Conservation (phyloP, 2,797 vertebrate genomes). For the Telmatherina bonti region DNA sequence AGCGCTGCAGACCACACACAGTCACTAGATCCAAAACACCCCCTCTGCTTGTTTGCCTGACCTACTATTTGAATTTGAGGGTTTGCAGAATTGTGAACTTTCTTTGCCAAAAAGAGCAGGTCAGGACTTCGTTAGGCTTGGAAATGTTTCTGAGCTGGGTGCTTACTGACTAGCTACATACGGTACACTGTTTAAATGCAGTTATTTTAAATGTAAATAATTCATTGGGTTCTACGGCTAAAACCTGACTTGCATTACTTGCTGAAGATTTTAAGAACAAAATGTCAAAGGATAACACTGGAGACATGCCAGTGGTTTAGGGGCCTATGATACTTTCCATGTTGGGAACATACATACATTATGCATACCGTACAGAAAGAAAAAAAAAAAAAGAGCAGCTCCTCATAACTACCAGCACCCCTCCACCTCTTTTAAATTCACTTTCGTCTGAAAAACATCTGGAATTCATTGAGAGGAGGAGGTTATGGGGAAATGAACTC, state of each 20-base stretch:
- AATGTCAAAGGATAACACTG: constrained; percentile 41
- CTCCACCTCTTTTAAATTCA: constrained; percentile 68
- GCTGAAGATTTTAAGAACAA: constrained; percentile 41
- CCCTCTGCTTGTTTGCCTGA: constrained; percentile 66
- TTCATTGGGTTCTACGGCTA: constrained; percentile 13
- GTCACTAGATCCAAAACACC: constrained; percentile 61
- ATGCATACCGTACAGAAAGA: constrained; percentile 51
- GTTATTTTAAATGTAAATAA: constrained; percentile 10
- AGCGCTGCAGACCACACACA: constrained; percentile 82
- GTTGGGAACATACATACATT: constrained; percentile 49
- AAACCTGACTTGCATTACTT: constrained; percentile 30
- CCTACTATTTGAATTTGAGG: constrained; percentile 71
- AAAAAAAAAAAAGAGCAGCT: constrained; percentile 15
- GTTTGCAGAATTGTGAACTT: constrained; percentile 55
- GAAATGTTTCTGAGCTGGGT: constrained; percentile 46
- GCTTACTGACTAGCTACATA: constrained; percentile 23
- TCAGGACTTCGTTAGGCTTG: constrained; percentile 68
- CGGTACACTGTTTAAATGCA: not conserved
- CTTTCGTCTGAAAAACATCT: constrained; percentile 86
- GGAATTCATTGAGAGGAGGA: constrained; percentile 84
- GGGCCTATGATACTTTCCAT: constrained; percentile 37
- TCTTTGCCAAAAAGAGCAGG: constrained; percentile 68
- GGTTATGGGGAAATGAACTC: constrained; percentile 75
- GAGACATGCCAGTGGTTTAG: constrained; percentile 43
- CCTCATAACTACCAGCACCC: constrained; percentile 40